Evolutionary conservation across 2,888 invertebrate genomes (phyloP).

Genomic region (Drosophila ustulata): DNA sequence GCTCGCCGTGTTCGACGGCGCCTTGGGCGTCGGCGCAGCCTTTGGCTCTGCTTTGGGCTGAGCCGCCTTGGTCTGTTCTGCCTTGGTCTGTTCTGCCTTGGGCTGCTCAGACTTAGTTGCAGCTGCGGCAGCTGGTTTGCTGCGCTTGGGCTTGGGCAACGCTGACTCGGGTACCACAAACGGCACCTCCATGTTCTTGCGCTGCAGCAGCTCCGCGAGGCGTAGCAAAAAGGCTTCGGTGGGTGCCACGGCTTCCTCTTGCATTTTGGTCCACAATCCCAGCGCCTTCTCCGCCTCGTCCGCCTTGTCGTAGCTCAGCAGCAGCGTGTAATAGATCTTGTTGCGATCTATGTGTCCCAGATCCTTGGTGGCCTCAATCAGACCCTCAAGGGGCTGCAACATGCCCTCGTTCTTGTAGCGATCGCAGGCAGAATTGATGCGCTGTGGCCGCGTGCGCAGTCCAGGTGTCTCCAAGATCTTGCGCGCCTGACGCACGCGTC

Average conservation of each 20-base stretch:
- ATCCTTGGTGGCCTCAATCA: constrained; percentile 92
- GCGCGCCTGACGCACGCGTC: constrained; percentile 91
- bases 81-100: constrained; percentile 38
- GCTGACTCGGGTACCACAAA: constrained; percentile 87
- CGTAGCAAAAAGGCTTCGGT: constrained; percentile 88
- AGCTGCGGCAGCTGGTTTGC: constrained; percentile 4
- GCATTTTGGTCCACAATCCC: constrained; percentile 92
- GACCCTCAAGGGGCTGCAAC: constrained; percentile 89
- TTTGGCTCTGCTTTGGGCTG: constrained; percentile 15
- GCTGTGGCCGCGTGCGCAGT: constrained; percentile 88
- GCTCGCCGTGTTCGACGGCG: constrained; percentile 32
- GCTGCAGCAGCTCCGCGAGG: constrained; percentile 88
- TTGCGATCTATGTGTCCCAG: constrained; percentile 91
- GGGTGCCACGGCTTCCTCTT: constrained; percentile 92
- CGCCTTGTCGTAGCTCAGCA: constrained; percentile 90
- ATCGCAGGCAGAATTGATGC: constrained; percentile 89
- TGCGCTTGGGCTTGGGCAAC: constrained; percentile 18
- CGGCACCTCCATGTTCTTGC: constrained; percentile 89
- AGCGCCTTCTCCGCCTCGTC: constrained; percentile 91
- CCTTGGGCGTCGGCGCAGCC: constrained; percentile 1
- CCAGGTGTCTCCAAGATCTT: constrained; percentile 95
- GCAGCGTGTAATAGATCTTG: constrained; percentile 90
- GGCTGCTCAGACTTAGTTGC: not conserved
- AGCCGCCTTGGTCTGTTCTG: constrained; percentile 5
- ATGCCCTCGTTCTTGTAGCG: constrained; percentile 88